Percentiles rank a stretch among this genome's conserved stretches.
phyloP scores from a whole-genome alignment of 1,140 invertebrate species.

The Adoxophyes honmai region DNA sequence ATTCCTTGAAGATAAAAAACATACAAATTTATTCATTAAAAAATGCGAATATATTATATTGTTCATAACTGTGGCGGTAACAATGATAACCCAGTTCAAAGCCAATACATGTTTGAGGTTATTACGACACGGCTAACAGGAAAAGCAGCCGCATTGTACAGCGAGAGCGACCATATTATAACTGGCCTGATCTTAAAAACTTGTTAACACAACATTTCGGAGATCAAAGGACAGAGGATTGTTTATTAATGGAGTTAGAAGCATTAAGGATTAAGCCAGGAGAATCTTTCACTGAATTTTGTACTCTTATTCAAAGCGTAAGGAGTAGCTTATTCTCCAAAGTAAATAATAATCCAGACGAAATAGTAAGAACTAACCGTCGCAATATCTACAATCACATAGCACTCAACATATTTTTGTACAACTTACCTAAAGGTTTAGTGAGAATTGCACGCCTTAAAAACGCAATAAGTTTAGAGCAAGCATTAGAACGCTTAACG shows the following conservation, averaged over 20 bases:
- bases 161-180: not conserved
- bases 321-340: constrained; percentile 9
- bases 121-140: not conserved
- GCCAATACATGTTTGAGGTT: not conserved
- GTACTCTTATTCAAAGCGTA: not conserved
- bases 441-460: constrained; percentile 5
- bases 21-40: not conserved
- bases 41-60: not conserved
- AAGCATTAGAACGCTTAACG: not conserved
- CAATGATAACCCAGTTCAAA: not conserved
- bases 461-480: not conserved
- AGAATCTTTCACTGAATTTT: not conserved
- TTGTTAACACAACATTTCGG: constrained; percentile 6
- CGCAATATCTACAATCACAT: constrained; percentile 2
- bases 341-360: not conserved
- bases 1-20: no score
- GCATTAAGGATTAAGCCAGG: not conserved
- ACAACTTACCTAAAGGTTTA: constrained; percentile 14
- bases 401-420: constrained; percentile 11
- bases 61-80: not conserved
- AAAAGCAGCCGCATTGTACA: not conserved
- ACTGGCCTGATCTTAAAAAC: not conserved
- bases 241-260: constrained; percentile 9
- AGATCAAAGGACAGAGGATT: not conserved
- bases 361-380: not conserved